Base-by-base conservation (phyloP, 2,797 vertebrate species). In the Dermochelys coriacea region DNA sequence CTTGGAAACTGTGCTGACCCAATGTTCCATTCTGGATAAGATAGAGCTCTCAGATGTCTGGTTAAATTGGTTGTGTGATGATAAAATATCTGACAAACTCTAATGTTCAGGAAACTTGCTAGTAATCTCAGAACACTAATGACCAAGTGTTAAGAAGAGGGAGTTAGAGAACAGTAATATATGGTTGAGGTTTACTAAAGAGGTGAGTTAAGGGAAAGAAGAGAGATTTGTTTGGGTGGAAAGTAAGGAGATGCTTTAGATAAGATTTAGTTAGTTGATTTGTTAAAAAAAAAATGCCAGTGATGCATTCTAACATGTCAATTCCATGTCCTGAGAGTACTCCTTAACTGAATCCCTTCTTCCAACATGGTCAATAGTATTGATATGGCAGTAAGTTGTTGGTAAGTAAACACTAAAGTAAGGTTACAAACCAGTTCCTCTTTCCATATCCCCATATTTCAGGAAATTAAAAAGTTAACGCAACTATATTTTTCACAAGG, bases 341-440 rank as follows among this genome's bases (percentile, higher is more conserved):
- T 59, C 50, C 90, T 96, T 96, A 95, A 96, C 85, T 93, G 92
- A 94, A 93, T 97, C 90, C 75, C 93, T 94, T 84, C 71, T 95
- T 93, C 91, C 95, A 95, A 95, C 95, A 86, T 93, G 90, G 89
- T 96, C 85, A 91, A 74, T 95, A 92, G 85, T 95, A 96, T 93
- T 96, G 93, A 96, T 93, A 52, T 93, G 95, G 93, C 71, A 71
- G 79, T 94, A 92, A 94, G 4, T 41, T 41, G 77, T 51, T 79
- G 51, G 14, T 2, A 47, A 47, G 23, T 47, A 52, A 80, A 80
- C 34, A 25, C 11, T n/a, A 19, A 18, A 49, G 50, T 79, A 18
- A 57, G 37, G 15, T 82, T 47, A 82, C 29, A 47, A 34, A 59
- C 9, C 54, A 21, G 18, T 59, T 47, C 54, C 55, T 45, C 80